Percentiles rank a stretch among this genome's conserved stretches.
Evolutionary conservation across 2,888 invertebrate species (phyloP).

Genomic region (Campopleginae sp.): DNA sequence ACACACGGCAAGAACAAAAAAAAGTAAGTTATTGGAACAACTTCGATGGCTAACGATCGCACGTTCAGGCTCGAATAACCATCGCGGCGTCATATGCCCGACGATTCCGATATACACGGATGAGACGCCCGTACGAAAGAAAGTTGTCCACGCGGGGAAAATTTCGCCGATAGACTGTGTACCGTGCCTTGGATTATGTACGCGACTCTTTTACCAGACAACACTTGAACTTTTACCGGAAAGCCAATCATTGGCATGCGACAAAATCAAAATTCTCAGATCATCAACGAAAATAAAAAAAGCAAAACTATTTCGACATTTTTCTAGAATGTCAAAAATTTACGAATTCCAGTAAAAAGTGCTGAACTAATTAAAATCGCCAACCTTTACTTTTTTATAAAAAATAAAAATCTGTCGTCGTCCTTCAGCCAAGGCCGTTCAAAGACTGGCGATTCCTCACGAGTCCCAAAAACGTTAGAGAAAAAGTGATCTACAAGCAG

Average conservation of each 20-base stretch:
- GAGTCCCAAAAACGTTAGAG: constrained; percentile 18
- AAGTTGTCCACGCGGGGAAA: constrained; percentile 61
- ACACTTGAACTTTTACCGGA: neutral
- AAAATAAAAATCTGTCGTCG: neutral
- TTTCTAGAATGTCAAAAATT: neutral
- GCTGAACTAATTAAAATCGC: neutral
- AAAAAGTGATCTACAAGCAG: neutral
- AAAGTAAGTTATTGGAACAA: constrained; percentile 16
- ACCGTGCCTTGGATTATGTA: neutral
- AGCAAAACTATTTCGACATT: neutral
- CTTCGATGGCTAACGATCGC: constrained; percentile 41
- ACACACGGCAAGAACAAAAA: neutral
- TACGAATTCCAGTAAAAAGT: neutral
- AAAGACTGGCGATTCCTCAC: neutral
- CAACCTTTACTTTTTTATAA: neutral
- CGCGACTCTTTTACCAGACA: neutral
- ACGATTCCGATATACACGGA: constrained; percentile 40
- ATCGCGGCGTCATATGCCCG: constrained; percentile 14
- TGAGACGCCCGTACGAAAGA: constrained; percentile 61
- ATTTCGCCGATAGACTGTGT: constrained; percentile 46
- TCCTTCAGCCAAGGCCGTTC: neutral
- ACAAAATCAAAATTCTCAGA: neutral
- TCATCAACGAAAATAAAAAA: neutral
- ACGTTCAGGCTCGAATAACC: constrained; percentile 39
- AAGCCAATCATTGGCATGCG: neutral